phyloP scores from a whole-genome alignment of 2,113 vertebrate species.

The Chitala chitala region DNA sequence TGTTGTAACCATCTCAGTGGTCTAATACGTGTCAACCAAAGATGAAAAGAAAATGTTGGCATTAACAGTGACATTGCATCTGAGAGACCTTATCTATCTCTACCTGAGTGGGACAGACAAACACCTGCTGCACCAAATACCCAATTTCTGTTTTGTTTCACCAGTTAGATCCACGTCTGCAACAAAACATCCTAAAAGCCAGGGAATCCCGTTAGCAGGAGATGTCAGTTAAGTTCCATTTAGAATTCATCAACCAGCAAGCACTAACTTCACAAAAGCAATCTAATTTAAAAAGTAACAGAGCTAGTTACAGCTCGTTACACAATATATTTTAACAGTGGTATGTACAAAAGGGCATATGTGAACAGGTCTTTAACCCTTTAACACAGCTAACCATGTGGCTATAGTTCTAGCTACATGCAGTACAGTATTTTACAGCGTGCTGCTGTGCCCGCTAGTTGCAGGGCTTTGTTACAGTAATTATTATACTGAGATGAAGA shows the following conservation, averaged over 20 bases:
- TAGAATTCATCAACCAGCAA: not conserved
- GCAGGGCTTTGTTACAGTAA: not conserved
- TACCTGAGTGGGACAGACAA: not conserved
- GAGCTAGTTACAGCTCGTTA: not conserved
- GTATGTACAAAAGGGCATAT: not conserved
- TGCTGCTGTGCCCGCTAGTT: not conserved
- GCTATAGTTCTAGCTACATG: not conserved
- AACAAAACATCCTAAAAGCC: not conserved
- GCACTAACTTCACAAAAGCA: not conserved
- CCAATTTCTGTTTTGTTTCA: not conserved
- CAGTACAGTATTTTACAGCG: too few relatives aligned
- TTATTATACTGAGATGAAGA: not conserved
- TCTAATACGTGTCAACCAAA: too few relatives aligned
- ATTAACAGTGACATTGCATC: too few relatives aligned
- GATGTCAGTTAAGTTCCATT: not conserved
- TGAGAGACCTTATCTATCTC: not conserved
- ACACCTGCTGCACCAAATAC: not conserved
- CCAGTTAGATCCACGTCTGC: not conserved
- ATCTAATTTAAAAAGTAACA: not conserved
- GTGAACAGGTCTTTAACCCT: not conserved
- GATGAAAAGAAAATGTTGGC: too few relatives aligned
- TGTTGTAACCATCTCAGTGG: too few relatives aligned
- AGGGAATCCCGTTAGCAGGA: not conserved
- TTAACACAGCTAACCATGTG: not conserved
- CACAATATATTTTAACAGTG: not conserved